Conservation (phyloP, 2,888 invertebrate species). For the Lottia scabra region DNA sequence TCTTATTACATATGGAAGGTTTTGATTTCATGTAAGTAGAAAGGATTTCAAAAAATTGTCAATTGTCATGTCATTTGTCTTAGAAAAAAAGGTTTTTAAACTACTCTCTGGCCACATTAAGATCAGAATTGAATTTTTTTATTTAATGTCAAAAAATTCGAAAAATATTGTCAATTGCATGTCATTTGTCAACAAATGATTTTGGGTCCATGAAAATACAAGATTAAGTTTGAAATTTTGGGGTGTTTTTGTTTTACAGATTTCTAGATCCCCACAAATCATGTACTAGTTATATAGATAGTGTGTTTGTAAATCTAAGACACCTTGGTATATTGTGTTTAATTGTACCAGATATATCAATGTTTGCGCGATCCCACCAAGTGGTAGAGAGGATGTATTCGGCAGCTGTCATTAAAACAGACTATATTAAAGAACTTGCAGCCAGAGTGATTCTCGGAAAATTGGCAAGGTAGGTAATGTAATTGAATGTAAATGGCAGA, state of each 20-base stretch:
- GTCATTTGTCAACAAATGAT: too few species aligned
- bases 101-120: too few species aligned
- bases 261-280: conserved; percentile 52
- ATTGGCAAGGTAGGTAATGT: conserved; percentile 55
- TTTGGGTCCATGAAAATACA: too few species aligned
- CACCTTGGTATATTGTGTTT: conserved; percentile 57
- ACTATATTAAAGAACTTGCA: conserved; percentile 62
- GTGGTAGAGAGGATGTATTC: conserved; percentile 54
- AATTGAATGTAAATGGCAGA: too few species aligned
- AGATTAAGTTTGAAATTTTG: too few species aligned
- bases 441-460: conserved; percentile 54
- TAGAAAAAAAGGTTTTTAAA: too few species aligned
- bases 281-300: conserved; percentile 51
- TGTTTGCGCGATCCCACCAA: conserved; percentile 56
- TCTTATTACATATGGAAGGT: conserved; percentile 47
- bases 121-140: too few species aligned
- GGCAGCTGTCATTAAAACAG: conserved; percentile 57
- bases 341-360: conserved; percentile 58
- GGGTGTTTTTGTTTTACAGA: too few species aligned
- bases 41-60: too few species aligned
- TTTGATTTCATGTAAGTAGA: conserved; percentile 59
- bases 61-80: too few species aligned
- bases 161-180: too few species aligned
- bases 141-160: too few species aligned
- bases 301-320: conserved; percentile 55